Percentiles rank a stretch among this genome's conserved stretches.
Evolutionary conservation across 2,888 invertebrate species (phyloP).

Genomic region (Drosophila meridiana): DNA sequence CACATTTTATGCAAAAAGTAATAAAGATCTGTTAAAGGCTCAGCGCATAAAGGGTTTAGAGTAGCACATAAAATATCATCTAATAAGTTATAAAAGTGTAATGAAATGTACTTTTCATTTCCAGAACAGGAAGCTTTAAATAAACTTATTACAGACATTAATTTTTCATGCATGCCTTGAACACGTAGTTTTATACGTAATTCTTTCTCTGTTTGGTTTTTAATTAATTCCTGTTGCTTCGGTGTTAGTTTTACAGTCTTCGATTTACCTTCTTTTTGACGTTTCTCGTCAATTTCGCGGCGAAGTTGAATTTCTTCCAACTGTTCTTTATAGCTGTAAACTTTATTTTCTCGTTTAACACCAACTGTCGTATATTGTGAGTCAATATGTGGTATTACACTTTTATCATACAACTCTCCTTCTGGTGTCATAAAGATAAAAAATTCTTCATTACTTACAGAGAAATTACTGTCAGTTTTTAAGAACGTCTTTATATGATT

Average conservation of each 20-base stretch:
- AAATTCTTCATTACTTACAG: constrained; percentile 92
- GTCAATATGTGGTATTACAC: constrained; percentile 87
- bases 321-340: constrained; percentile 98
- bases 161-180: constrained; percentile 86
- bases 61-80: constrained; percentile 85
- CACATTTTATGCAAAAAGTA: constrained; percentile 87
- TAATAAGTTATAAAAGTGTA: constrained; percentile 81
- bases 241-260: constrained; percentile 91
- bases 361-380: constrained; percentile 85
- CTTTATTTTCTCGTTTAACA: constrained; percentile 97
- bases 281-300: constrained; percentile 96
- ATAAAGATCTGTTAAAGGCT: constrained; percentile 88
- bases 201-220: constrained; percentile 94
- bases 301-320: constrained; percentile 96
- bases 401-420: constrained; percentile 96
- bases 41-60: constrained; percentile 92
- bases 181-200: constrained; percentile 90
- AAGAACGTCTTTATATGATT: constrained; percentile 87
- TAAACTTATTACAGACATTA: constrained; percentile 80
- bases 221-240: constrained; percentile 96
- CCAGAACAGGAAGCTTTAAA: constrained; percentile 82
- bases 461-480: constrained; percentile 88
- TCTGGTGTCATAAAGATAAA: constrained; percentile 93
- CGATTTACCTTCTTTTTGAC: constrained; percentile 91
- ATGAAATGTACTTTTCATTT: constrained; percentile 79